Percentiles rank a stretch among this genome's conserved stretches.
These are phyloP conservation scores for Nebria brevicollis DNA, from an alignment of 2,888 invertebrate genomes.

Conservation along the genomic window DNA sequence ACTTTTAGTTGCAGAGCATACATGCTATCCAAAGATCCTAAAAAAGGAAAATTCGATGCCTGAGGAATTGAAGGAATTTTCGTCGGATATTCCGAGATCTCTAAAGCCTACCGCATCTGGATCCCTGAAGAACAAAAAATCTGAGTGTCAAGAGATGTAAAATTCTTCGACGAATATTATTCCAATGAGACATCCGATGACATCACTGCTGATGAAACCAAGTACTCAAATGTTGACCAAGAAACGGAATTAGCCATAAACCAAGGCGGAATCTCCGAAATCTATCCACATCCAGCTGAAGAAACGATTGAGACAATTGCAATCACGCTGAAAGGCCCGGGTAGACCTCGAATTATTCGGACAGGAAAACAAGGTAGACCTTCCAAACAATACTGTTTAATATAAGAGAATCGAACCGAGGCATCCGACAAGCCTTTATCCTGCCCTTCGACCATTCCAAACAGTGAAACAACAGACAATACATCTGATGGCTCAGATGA, in stretches of 20 bases:
- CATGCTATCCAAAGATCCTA: too few species aligned
- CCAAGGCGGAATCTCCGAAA: conserved; percentile 2
- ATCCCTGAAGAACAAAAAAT: too few species aligned
- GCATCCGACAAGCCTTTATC: neutral
- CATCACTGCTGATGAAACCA: neutral
- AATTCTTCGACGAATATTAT: conserved; percentile 9
- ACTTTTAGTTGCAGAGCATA: too few species aligned
- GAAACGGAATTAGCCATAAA: too few species aligned
- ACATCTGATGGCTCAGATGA: neutral
- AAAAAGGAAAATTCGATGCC: too few species aligned
- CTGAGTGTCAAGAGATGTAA: conserved; percentile 30
- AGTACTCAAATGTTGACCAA: neutral
- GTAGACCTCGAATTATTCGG: conserved; percentile 24
- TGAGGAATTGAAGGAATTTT: too few species aligned
- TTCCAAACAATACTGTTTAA: conserved; percentile 35
- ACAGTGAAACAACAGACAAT: neutral
- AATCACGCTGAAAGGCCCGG: conserved; percentile 27
- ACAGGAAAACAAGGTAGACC: conserved; percentile 32
- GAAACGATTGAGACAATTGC: neutral
- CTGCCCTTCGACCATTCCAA: neutral
- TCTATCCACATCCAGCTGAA: neutral
- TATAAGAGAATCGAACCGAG: neutral
- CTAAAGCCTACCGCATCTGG: too few species aligned
- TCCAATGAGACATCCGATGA: neutral
- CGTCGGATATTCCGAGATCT: too few species aligned